These are phyloP conservation scores for Acanthococcus lagerstroemiae DNA, from an alignment of 2,888 invertebrate genomes.

Conservation along the genomic window DNA sequence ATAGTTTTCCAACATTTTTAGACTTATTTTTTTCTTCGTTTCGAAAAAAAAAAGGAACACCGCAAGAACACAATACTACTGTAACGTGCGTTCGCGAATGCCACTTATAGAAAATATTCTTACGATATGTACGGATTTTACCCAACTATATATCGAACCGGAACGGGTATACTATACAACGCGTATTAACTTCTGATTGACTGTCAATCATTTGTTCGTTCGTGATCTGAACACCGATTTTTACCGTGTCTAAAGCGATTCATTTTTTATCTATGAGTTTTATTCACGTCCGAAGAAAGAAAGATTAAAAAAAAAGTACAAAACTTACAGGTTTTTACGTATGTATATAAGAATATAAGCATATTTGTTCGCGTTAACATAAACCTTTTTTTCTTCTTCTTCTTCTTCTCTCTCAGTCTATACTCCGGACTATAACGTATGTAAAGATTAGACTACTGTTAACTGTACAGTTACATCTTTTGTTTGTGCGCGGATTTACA, in stretches of 20 bases:
- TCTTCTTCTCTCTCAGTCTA: no score
- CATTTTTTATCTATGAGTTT: conserved; percentile 3
- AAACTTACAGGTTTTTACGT: no score
- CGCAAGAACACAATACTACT: not conserved
- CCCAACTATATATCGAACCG: conserved; percentile 24
- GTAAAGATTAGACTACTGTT: no score
- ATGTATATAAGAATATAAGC: no score
- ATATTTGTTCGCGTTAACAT: no score
- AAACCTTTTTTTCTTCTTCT: no score
- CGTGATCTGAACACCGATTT: conserved; percentile 30
- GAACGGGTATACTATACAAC: conserved; percentile 17
- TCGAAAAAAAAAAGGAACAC: not conserved
- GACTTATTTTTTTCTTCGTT: not conserved
- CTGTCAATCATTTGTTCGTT: conserved; percentile 31
- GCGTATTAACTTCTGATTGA: conserved; percentile 30
- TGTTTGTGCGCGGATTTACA: no score
- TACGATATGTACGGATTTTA: conserved; percentile 19
- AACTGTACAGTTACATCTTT: no score
- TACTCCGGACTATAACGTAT: no score
- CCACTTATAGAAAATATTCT: not conserved
- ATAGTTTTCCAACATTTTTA: not conserved
- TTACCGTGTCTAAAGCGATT: conserved; percentile 29
- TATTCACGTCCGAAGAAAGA: not conserved
- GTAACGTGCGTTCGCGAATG: not conserved
- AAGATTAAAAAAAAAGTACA: not conserved